These are phyloP conservation scores for Octopus sinensis DNA, from an alignment of 1,140 invertebrate genomes.

Conservation along the genomic window DNA sequence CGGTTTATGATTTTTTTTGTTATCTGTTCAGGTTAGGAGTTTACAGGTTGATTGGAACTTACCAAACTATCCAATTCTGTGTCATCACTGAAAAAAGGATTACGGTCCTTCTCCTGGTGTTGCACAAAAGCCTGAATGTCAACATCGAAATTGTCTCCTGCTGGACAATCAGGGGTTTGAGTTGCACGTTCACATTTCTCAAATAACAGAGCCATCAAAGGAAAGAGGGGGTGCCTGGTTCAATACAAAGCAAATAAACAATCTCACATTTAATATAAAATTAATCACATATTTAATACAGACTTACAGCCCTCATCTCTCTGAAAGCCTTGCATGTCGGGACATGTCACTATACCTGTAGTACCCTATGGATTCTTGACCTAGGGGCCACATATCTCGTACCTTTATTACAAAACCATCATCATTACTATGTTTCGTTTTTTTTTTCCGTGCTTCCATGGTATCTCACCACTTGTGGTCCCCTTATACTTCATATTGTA, in stretches of 20 bases:
- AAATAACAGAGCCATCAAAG: constrained; percentile 54
- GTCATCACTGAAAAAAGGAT: constrained; percentile 84
- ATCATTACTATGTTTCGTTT: no score
- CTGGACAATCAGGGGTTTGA: constrained; percentile 42
- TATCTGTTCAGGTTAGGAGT: no score
- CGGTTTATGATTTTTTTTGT: no score
- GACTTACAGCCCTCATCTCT: not conserved
- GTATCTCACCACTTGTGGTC: no score
- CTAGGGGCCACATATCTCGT: not conserved
- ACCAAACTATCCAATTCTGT: constrained; percentile 89
- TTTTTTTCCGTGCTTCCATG: no score
- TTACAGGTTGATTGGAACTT: constrained; percentile 42
- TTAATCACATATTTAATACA: not conserved
- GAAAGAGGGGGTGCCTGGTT: constrained; percentile 56
- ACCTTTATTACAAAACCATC: not conserved
- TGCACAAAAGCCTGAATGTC: constrained; percentile 65
- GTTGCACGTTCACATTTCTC: constrained; percentile 57
- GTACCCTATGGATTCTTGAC: not conserved
- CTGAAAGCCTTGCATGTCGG: not conserved
- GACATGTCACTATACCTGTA: not conserved
- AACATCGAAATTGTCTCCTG: constrained; percentile 47
- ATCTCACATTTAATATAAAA: not conserved
- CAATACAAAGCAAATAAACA: not conserved
- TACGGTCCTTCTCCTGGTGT: constrained; percentile 79
- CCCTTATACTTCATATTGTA: no score